phyloP scores from a whole-genome alignment of 2,113 vertebrate genomes.

The Orthonyx spaldingii region DNA sequence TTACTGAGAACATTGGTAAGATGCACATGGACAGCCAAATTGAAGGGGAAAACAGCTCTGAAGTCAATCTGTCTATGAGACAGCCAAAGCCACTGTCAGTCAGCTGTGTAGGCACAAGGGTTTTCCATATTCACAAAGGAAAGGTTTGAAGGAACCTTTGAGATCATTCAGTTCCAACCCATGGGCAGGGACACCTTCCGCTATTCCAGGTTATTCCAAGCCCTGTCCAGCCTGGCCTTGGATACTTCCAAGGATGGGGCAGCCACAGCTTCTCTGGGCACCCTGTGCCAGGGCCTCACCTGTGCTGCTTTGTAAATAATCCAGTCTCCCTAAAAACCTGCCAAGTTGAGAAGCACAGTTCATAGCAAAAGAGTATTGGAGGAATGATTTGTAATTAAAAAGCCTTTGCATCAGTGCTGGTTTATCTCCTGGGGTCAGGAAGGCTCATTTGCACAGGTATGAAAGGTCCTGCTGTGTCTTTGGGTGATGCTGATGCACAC shows the following conservation, averaged over 20 bases:
- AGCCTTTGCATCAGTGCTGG: not conserved
- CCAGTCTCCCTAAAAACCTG: not conserved
- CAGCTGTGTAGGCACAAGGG: not conserved
- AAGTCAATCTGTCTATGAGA: not conserved
- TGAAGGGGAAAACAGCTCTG: not conserved
- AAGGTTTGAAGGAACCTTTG: not conserved
- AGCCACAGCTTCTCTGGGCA: not conserved
- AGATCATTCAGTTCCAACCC: not conserved
- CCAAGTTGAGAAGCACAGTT: not conserved
- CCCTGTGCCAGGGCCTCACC: not conserved
- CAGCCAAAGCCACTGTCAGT: not conserved
- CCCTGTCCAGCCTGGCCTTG: not conserved
- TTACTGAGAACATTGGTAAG: not conserved
- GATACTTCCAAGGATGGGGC: not conserved
- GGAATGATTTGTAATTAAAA: not conserved
- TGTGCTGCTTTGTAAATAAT: not conserved
- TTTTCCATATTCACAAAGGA: not conserved
- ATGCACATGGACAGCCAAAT: not conserved
- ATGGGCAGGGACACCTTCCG: not conserved
- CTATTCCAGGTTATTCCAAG: rapidly evolving
- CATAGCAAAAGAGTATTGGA: not conserved
- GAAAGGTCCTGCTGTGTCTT: not conserved
- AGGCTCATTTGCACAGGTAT: not conserved
- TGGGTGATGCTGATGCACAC: not conserved
- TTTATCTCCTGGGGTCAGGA: not conserved